Evolutionary conservation across 2,797 vertebrate genomes (phyloP).

Genomic region (Cryptoblepharus egeriae): DNA sequence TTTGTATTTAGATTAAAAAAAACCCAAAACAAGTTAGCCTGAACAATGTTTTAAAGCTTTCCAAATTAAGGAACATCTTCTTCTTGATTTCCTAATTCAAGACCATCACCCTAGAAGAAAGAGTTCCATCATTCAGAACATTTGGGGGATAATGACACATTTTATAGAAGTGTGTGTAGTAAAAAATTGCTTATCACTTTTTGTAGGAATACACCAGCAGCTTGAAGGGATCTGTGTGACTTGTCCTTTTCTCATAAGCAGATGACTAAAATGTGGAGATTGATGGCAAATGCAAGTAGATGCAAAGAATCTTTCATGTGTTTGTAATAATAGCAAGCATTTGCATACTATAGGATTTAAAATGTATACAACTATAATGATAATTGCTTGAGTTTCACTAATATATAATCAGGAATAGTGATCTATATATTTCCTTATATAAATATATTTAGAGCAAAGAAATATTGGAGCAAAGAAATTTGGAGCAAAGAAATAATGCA

Average conservation of each 20-base stretch:
- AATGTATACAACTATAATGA: background rate
- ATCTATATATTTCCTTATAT: background rate
- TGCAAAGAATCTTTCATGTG: background rate
- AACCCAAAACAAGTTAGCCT: background rate
- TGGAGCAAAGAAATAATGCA: background rate
- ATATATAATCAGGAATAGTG: background rate
- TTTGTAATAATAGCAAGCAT: too few relatives aligned
- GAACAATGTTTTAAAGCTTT: background rate
- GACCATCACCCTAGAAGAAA: background rate
- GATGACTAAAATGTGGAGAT: background rate
- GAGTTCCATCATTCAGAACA: background rate
- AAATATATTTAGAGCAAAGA: too few relatives aligned
- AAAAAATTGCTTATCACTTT: background rate
- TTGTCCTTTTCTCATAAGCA: background rate
- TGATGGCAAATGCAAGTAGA: background rate
- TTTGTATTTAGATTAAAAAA: background rate
- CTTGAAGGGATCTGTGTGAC: background rate
- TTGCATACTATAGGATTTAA: too few relatives aligned
- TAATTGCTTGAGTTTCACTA: too few relatives aligned
- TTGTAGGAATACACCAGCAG: background rate
- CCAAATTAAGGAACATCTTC: too few relatives aligned
- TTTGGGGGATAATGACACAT: background rate
- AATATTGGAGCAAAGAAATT: background rate
- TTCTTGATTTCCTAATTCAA: too few relatives aligned
- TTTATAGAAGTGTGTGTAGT: too few relatives aligned